Percentiles rank a stretch among this genome's conserved stretches.
phyloP scores from a whole-genome alignment of 1,140 invertebrate species.

The Diploscapter pachys region DNA sequence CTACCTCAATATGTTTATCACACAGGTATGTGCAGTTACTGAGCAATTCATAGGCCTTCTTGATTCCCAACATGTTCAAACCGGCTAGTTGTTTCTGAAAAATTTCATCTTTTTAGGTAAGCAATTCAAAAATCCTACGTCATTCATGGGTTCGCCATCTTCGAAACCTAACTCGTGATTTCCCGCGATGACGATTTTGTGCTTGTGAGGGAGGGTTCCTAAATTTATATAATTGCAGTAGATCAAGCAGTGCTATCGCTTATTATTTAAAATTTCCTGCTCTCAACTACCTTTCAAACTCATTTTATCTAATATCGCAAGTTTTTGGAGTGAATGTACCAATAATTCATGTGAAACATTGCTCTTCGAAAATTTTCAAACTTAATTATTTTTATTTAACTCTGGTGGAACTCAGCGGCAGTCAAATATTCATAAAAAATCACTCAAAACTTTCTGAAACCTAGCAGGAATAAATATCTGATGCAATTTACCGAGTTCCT shows the following conservation, averaged over 20 bases:
- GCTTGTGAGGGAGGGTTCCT: slow-evolving; percentile 73
- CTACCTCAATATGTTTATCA: slow-evolving; percentile 47
- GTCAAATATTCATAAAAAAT: background rate
- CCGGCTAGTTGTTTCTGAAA: slow-evolving; percentile 41
- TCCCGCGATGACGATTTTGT: slow-evolving; percentile 82
- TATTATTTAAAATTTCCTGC: too few species aligned
- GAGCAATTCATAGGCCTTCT: slow-evolving; percentile 54
- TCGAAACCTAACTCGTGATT: slow-evolving; percentile 85
- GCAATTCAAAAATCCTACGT: background rate
- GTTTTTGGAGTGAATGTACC: too few species aligned
- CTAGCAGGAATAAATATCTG: background rate
- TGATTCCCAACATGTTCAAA: slow-evolving; percentile 53
- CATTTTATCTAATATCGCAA: background rate
- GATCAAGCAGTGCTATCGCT: background rate
- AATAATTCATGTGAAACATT: too few species aligned
- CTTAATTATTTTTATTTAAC: too few species aligned
- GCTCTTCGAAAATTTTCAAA: too few species aligned
- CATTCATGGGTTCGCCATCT: slow-evolving; percentile 66
- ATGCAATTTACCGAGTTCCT: slow-evolving; percentile 70
- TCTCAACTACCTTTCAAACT: too few species aligned
- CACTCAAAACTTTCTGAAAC: background rate
- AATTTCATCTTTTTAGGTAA: background rate
- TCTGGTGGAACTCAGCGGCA: too few species aligned
- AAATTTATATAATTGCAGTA: slow-evolving; percentile 24
- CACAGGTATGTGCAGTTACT: slow-evolving; percentile 57